Conservation (phyloP, 2,888 invertebrate genomes). For the Coenonympha glycerion region DNA sequence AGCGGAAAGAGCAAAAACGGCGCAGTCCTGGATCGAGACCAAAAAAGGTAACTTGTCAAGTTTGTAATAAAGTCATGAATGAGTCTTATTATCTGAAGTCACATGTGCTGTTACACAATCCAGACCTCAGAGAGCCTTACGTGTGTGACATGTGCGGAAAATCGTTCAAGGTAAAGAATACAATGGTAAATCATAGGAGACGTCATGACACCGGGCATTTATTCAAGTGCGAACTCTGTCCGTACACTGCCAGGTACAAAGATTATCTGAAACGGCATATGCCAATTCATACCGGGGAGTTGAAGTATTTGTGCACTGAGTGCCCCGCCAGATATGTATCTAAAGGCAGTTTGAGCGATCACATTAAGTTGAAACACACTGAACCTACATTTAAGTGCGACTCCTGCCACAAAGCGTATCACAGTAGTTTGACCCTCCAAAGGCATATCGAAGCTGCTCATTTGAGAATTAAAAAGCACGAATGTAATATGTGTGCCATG, state of each 20-base stretch:
- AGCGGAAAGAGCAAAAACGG: too few relatives aligned
- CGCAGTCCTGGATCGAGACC: too few relatives aligned
- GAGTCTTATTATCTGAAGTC: slow-evolving; percentile 25
- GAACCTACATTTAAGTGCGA: not conserved
- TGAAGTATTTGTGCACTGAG: slow-evolving; percentile 44
- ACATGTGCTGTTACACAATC: slow-evolving; percentile 41
- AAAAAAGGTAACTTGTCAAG: not conserved
- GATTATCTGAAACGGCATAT: slow-evolving; percentile 39
- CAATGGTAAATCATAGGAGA: slow-evolving; percentile 43
- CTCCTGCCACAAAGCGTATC: not conserved
- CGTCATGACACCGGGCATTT: slow-evolving; percentile 37
- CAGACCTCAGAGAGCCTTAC: slow-evolving; percentile 36
- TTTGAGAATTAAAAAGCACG: not conserved
- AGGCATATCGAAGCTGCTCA: not conserved
- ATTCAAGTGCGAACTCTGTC: slow-evolving; percentile 20
- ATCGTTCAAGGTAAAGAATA: slow-evolving; percentile 39
- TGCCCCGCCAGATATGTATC: slow-evolving; percentile 43
- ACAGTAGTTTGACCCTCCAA: not conserved
- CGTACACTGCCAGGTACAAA: slow-evolving; percentile 16
- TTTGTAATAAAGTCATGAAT: slow-evolving; percentile 36
- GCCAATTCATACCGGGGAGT: slow-evolving; percentile 41
- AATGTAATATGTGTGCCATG: not conserved
- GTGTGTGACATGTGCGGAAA: slow-evolving; percentile 43
- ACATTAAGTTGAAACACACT: not conserved
- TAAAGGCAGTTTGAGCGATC: slow-evolving; percentile 42